A percentile compares a stretch with the other conserved stretches of the same genome.
Conservation (phyloP, 37 sponge, comb jelly and placozoan genomes). For the Agelas oroides region DNA sequence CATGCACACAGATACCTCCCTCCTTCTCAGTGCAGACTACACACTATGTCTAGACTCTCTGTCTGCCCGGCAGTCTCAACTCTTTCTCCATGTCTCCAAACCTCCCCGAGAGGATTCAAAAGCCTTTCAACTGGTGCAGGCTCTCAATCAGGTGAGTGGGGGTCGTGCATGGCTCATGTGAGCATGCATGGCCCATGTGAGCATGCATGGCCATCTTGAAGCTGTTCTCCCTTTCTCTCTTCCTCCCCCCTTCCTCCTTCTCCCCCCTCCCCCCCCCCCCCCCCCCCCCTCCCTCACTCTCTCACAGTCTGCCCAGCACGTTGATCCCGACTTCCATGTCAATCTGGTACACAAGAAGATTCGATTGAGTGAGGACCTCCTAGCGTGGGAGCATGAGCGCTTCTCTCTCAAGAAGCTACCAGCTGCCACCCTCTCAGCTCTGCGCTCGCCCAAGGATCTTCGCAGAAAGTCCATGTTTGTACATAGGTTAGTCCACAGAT, state of each 20-base stretch:
- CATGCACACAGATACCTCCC: not conserved
- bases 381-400: constrained; percentile 95
- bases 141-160: constrained; percentile 46
- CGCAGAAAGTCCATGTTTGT: constrained; percentile 77
- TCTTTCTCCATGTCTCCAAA: constrained; percentile 89
- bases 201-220: too few species aligned
- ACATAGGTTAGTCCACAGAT: constrained; percentile 33
- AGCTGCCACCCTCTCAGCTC: constrained; percentile 85
- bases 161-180: too few species aligned
- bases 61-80: constrained; percentile 11
- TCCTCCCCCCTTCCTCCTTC: too few species aligned
- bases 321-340: constrained; percentile 12
- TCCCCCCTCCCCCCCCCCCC: too few species aligned
- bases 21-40: constrained; percentile 76
- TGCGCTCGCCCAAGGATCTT: constrained; percentile 25
- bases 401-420: constrained; percentile 89
- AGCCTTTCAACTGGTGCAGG: constrained; percentile 41
- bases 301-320: constrained; percentile 11
- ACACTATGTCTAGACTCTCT: constrained; percentile 89
- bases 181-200: too few species aligned
- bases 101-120: constrained; percentile 85
- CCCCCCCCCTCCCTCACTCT: not conserved
- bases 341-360: constrained; percentile 81
- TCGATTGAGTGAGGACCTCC: constrained; percentile 80
- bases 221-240: not conserved